Percentiles rank a stretch among this genome's conserved stretches.
Evolutionary conservation across 2,888 invertebrate genomes (phyloP).

Genomic region (Thalpophila matura): DNA sequence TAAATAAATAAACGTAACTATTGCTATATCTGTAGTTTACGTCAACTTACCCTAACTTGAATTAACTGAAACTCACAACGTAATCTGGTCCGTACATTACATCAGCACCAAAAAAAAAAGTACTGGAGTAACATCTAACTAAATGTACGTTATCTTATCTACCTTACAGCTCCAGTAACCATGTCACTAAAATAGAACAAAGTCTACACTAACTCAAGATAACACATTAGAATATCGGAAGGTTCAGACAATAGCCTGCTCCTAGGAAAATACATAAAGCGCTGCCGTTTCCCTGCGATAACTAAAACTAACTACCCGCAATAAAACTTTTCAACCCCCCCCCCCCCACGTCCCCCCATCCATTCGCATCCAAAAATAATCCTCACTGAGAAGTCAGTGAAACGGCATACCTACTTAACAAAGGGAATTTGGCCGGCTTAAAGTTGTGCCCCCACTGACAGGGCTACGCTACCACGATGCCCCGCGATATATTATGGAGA

Average conservation of each 20-base stretch:
- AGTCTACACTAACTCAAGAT: slow-evolving; percentile 31
- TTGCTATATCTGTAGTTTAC: too few species aligned
- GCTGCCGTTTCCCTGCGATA: slow-evolving; percentile 47
- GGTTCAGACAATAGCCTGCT: slow-evolving; percentile 38
- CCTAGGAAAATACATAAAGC: slow-evolving; percentile 58
- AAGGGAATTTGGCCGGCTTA: slow-evolving; percentile 61
- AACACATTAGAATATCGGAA: slow-evolving; percentile 44
- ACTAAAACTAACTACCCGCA: slow-evolving; percentile 63
- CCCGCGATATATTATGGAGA: slow-evolving; percentile 56
- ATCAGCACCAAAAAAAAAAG: too few species aligned
- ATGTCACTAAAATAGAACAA: slow-evolving; percentile 9
- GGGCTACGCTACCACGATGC: slow-evolving; percentile 43
- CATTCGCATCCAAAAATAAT: slow-evolving; percentile 61
- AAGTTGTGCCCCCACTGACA: slow-evolving; percentile 51
- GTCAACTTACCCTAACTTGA: too few species aligned
- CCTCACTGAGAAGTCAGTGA: slow-evolving; percentile 61
- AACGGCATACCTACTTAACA: slow-evolving; percentile 65
- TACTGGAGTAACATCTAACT: too few species aligned
- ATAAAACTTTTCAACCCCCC: slow-evolving; percentile 55
- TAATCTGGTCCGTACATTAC: too few species aligned
- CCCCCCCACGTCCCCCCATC: slow-evolving; percentile 23
- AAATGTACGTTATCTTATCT: too few species aligned
- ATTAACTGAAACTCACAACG: too few species aligned
- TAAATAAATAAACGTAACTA: too few species aligned
- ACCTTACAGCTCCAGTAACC: too few species aligned